Evolutionary conservation across 1,140 invertebrate species (phyloP), one percentile per base, ranked within the genome.

Genomic region (Pseudomyrmex sp.): DNA sequence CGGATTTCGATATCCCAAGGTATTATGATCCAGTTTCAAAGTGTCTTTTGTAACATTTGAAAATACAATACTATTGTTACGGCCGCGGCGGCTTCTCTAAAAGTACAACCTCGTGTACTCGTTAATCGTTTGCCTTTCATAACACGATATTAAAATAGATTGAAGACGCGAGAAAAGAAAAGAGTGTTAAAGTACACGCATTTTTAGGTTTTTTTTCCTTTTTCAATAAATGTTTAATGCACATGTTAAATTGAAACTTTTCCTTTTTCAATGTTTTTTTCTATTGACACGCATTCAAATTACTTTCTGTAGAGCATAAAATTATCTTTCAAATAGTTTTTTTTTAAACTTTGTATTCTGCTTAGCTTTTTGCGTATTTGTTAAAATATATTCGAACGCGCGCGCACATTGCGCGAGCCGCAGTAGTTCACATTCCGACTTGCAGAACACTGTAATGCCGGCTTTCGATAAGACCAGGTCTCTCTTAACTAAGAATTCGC

Each of bases 1-100:
- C 72, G 85, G 74, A 87, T 86, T 87, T 87, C 85, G 65, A 87
- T 87, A 87, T 82, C 82, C 63, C 69, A 10, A 8, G 12, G 13
- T 48, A 58, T 63, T 65, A 66, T 56, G 58, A 66, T 63, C 73
- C 23, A 46, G 56, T 85, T 85, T 65, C 63, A 56, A 20, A 35
- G 62, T 18, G 1, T 80, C 18, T 70, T 69, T 86, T 83, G 26
- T 59, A 76, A 23, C 52, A 54, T 66, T 54, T 26, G 61, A 65
- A 35, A 76, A 56, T 20, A n/a, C 26, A 48, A 66, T 66, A 12
- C 48, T 66, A 68, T 13, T 68, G 15, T 68, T 68, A 20, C 15
- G 23, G 12, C 35, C 44, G n/a, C 48, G 46, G 35, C 62, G 54
- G n/a, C 48, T 77, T 68, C 66, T 20, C 18, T 26, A 56, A 77